Base-by-base conservation (phyloP, 2,113 vertebrate species). In the Jacana jacana region DNA sequence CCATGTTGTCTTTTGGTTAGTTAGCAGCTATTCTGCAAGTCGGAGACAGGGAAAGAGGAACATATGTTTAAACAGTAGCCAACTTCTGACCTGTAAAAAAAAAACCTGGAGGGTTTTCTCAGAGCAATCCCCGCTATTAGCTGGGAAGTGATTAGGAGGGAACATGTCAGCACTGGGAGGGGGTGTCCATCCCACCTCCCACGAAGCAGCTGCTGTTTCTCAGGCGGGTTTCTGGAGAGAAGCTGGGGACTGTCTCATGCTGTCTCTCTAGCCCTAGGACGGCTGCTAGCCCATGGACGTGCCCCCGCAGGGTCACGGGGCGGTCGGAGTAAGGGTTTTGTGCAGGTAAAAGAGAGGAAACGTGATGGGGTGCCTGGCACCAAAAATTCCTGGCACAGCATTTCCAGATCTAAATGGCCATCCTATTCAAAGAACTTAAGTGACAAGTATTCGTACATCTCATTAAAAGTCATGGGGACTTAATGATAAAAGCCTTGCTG, bases 11-110 rank as follows among this genome's bases (percentile, higher is more conserved):
- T 94, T 94, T 93, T 86, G 86, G 93, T 96, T 97, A 93, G 93
- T 96, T 96, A 97, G 95, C 95, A 96, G 95, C 92, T 94, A 95
- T 94, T 94, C 95, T 91, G 90, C 79, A 52, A 91, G 88, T 93
- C 92, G 63, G 82, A 90, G 91, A 93, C 88, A 52, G 82, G 82
- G 33, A 58, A 60, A 70, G 88, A 68, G 69, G 80, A 94, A 79
- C 95, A 92, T 95, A 96, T 90, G 93, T 93, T 92, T 90, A 86
- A 92, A 61, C 76, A 94, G 86, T 93, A 94, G 86, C 92, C 95
- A 93, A 14, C 19, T 94, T 81, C 76, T 90, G 72, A 96, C 90
- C 90, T 88, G 90, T 42, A 82, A 89, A 81, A 90, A 65, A 58
- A 48, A 11, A 15, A 27, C 17, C 64, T 40, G 68, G 55, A 80